These are phyloP conservation scores for Macheiramphus alcinus DNA, from an alignment of 2,113 vertebrate genomes.

Conservation along the genomic window DNA sequence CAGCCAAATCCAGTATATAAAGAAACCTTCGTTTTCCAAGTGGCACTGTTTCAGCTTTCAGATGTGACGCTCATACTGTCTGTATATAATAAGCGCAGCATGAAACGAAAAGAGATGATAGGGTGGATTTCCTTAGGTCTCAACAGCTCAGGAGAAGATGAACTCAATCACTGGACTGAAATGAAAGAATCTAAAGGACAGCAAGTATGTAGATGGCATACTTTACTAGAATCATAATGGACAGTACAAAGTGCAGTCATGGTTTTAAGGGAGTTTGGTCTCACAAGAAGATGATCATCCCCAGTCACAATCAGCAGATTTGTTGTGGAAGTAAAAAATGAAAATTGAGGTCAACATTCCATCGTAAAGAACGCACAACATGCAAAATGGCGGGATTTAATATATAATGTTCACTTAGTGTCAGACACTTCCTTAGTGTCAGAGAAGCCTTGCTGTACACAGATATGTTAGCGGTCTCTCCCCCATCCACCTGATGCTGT, in stretches of 20 bases:
- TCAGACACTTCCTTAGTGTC: constrained; percentile 8
- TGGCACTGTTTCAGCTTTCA: constrained; percentile 95
- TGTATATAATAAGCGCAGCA: constrained; percentile 97
- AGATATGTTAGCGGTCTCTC: background rate
- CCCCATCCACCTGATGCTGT: constrained; percentile 25
- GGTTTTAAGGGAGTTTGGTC: background rate
- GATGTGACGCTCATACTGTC: constrained; percentile 97
- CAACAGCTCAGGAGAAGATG: constrained; percentile 97
- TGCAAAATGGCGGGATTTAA: background rate
- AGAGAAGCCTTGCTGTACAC: constrained; percentile 16
- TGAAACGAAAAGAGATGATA: constrained; percentile 98
- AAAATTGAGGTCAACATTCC: constrained; percentile 46
- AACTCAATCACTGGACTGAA: constrained; percentile 94
- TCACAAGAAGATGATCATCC: background rate
- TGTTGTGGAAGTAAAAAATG: background rate
- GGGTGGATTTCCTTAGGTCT: constrained; percentile 97
- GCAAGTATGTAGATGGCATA: constrained; percentile 96
- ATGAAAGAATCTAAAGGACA: constrained; percentile 98
- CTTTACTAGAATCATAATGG: constrained; percentile 87
- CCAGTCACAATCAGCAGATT: background rate
- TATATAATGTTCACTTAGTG: background rate
- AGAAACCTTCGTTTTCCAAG: constrained; percentile 97
- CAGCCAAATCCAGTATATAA: constrained; percentile 97
- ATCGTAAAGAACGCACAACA: constrained; percentile 18
- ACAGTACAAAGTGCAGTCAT: background rate